phyloP scores from a whole-genome alignment of 2,113 vertebrate genomes.

The Dromas ardeola region DNA sequence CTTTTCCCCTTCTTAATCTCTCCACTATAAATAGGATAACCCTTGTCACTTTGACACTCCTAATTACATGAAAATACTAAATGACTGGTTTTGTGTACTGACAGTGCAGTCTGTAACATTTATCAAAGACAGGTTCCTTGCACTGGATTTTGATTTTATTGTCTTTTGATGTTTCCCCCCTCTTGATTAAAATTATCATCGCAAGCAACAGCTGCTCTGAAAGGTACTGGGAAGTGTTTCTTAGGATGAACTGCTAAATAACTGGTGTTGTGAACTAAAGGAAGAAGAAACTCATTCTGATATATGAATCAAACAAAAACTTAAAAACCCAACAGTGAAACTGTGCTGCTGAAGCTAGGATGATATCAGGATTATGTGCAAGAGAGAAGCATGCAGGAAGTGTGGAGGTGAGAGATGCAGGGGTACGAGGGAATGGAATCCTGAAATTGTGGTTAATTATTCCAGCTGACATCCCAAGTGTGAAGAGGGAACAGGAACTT shows the following conservation, averaged over 20 bases:
- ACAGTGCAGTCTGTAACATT: neutral
- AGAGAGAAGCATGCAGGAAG: neutral
- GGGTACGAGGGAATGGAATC: neutral
- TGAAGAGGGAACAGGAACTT: neutral
- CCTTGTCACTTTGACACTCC: neutral
- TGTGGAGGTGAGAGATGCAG: neutral
- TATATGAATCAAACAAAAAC: neutral
- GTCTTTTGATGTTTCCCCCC: rapidly evolving
- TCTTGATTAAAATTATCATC: neutral
- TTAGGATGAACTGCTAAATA: neutral
- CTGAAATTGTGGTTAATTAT: neutral
- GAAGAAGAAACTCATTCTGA: neutral
- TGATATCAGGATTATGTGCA: neutral
- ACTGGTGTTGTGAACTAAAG: neutral
- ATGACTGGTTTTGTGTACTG: neutral
- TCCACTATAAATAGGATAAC: neutral
- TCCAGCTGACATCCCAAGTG: neutral
- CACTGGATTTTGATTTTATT: too few species aligned
- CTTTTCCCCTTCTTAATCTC: neutral
- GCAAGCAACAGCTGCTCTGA: neutral
- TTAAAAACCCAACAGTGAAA: neutral
- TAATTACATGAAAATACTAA: neutral
- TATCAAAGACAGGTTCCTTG: neutral
- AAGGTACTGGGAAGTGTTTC: neutral
- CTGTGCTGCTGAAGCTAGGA: neutral